Percentiles rank a stretch among this genome's conserved stretches.
Conservation (phyloP, 2,797 vertebrate genomes). For the Sebastes ruberrimus region DNA sequence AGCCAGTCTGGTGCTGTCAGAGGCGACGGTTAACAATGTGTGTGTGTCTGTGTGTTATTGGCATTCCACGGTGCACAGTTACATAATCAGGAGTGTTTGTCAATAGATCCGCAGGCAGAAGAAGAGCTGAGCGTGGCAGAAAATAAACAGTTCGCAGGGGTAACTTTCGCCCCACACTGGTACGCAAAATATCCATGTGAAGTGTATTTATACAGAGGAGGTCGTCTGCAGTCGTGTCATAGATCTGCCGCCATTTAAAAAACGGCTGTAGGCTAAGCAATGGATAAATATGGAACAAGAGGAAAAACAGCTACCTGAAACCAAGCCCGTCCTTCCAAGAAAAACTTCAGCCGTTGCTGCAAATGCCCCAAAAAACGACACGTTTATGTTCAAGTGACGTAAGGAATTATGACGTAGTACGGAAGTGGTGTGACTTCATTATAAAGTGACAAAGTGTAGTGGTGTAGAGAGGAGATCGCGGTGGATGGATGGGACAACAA, state of each 20-base stretch:
- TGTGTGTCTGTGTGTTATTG: not conserved
- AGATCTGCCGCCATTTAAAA: slow-evolving; percentile 6
- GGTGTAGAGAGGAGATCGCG: too few relatives aligned
- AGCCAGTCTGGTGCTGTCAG: slow-evolving; percentile 9
- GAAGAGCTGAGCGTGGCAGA: slow-evolving; percentile 15
- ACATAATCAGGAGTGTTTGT: slow-evolving; percentile 54
- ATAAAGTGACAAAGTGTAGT: too few relatives aligned
- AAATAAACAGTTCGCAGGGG: slow-evolving; percentile 4
- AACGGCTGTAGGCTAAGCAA: not conserved
- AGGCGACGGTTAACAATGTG: not conserved
- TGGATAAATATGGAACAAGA: slow-evolving; percentile 1
- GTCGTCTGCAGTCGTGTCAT: slow-evolving; percentile 20
- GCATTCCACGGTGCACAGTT: slow-evolving; percentile 24
- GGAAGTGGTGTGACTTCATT: too few relatives aligned
- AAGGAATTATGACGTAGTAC: too few relatives aligned
- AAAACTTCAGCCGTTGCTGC: not conserved
- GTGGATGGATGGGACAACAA: too few relatives aligned
- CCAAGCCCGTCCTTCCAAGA: not conserved
- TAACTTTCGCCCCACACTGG: not conserved
- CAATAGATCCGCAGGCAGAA: slow-evolving; percentile 47
- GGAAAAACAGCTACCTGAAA: not conserved
- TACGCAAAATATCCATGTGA: not conserved
- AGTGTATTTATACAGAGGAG: slow-evolving; percentile 10
- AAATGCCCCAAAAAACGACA: not conserved
- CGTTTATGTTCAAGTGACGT: too few relatives aligned